These are phyloP conservation scores for Antechinus flavipes DNA, from an alignment of 2,113 vertebrate genomes.

Conservation along the genomic window DNA sequence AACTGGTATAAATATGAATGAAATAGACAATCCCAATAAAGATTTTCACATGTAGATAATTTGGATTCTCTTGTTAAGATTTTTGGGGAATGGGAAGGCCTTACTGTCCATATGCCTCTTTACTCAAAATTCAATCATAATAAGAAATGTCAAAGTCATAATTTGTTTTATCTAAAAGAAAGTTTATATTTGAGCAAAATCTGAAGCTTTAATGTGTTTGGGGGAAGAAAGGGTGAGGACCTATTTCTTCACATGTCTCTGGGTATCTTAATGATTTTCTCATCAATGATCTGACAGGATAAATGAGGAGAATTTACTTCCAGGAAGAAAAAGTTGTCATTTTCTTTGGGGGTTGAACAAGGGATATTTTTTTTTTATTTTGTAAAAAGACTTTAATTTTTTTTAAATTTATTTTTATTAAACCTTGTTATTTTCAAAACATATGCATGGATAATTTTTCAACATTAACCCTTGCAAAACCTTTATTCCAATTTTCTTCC, in stretches of 20 bases:
- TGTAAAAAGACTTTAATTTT: too few relatives aligned
- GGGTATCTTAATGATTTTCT: background rate
- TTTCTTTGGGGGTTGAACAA: background rate
- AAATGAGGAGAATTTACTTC: background rate
- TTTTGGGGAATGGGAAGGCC: background rate
- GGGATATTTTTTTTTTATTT: too few relatives aligned
- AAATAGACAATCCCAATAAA: background rate
- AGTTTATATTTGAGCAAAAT: background rate
- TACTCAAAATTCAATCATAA: background rate
- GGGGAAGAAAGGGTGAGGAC: background rate
- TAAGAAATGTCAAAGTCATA: background rate
- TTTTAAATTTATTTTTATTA: too few relatives aligned
- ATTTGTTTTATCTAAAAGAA: background rate
- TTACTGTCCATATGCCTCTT: background rate
- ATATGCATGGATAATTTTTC: too few relatives aligned
- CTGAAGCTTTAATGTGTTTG: background rate
- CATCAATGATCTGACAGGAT: background rate
- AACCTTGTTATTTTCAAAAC: too few relatives aligned
- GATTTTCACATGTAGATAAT: background rate
- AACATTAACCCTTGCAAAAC: too few relatives aligned
- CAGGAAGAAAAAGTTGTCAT: background rate
- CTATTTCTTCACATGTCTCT: background rate
- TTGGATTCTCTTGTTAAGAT: background rate
- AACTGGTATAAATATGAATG: background rate
- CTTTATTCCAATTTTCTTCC: too few relatives aligned